Base-by-base conservation (phyloP, 2,888 invertebrate genomes). In the Drosophila subquinaria region DNA sequence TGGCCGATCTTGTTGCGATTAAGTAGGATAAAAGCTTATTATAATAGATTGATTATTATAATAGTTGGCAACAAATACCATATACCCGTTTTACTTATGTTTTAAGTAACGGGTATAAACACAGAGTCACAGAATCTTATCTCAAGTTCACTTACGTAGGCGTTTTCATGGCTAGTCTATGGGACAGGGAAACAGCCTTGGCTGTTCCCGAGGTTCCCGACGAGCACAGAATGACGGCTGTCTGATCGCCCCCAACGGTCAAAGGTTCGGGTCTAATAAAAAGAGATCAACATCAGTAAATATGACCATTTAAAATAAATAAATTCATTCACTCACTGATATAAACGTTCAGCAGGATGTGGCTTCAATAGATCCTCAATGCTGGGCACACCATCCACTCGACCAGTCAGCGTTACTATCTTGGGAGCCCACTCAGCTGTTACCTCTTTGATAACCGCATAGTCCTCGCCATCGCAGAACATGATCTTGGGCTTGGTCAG, bases 171-270 rank as follows among this genome's bases (percentile, higher is more conserved):
- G 72, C 30, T 2, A 76, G 61, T 13, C 71, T 66, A n/a, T 87
- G 79, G 2, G 85, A 82, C 10, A 89, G 20, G 2, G 71, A 53
- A 15, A 90, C 84, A 11, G 85, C 85, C 56, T 91, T 91, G 8
- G 88, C 81, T 0, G 69, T 27, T 1, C 91, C 91, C 1, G 89
- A 79, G 10, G 90, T 88, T 17, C 91, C 91, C 17, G 90, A 90
- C 1, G 91, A 90, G 57, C 89, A 88, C 1, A 90, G 53, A 47
- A 91, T 80, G 3, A 72, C 79, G 0, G 80, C 81, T 10, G 71
- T 68, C 36, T 88, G 82, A 61, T 82, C 73, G 0, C 73, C 78
- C 52, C 69, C 62, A 3, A 35, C 30, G 2, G 52, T 64, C 47
- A 85, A 17, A 1, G 17, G 3, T 15, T 55, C 51, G 0, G 85